Evolutionary conservation across 2,113 vertebrate species (phyloP).

Genomic region (Lycaon pictus): DNA sequence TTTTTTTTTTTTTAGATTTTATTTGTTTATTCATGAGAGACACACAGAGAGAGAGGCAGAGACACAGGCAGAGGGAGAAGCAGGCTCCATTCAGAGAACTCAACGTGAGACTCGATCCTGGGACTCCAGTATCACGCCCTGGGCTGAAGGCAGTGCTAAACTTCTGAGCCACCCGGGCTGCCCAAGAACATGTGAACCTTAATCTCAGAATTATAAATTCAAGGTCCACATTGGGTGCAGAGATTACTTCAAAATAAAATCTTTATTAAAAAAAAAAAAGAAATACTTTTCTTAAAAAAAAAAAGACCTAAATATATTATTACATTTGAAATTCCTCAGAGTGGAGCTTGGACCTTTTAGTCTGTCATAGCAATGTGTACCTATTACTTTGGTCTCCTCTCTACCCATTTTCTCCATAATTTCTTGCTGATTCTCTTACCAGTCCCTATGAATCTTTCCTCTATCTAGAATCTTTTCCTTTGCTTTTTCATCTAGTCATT

Average conservation of each 20-base stretch:
- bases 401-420: background rate
- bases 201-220: background rate
- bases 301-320: background rate
- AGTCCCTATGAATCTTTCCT: background rate
- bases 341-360: background rate
- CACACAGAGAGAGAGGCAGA: too few relatives aligned
- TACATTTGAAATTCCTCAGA: background rate
- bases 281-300: background rate
- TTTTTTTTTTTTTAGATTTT: too few relatives aligned
- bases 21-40: too few relatives aligned
- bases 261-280: background rate
- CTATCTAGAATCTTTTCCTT: background rate
- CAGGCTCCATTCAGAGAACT: too few relatives aligned
- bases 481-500: background rate
- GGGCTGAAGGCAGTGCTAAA: too few relatives aligned
- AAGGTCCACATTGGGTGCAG: background rate
- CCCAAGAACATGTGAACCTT: background rate
- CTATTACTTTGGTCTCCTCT: background rate
- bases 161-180: too few relatives aligned
- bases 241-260: background rate
- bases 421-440: slow-evolving; percentile 26
- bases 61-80: too few relatives aligned
- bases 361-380: background rate
- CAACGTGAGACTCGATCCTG: too few relatives aligned
- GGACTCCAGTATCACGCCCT: too few relatives aligned